Evolutionary conservation across 1,140 invertebrate species (phyloP), one percentile per base, ranked within the genome.

Genomic region (Drosophila truncata): DNA sequence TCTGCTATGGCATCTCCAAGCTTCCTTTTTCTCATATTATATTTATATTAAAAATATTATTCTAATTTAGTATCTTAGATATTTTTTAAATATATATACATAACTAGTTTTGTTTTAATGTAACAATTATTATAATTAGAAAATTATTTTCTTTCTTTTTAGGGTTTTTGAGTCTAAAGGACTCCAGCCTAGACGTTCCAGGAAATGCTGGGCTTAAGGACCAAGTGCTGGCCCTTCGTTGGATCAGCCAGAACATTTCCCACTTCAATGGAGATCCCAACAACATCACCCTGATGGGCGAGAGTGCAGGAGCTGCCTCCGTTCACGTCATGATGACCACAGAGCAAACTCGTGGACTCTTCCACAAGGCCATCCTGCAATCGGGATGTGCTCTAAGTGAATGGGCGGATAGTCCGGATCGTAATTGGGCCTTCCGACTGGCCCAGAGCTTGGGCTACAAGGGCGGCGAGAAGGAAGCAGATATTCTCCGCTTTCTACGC

Each of bases 221-320:
- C 77, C 93, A 93, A 76, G 82, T 93, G 14, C 52, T 83, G 81
- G 95, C 95, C 0, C 70, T 95, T 8, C 93, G 93, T 60, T 95
- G 94, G 94, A 93, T 96, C 11, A 93, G 94, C 80, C 93, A 94
- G 27, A 96, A 96, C 74, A 96, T 96, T n/a, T 81, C 93, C 42
- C 78, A 91, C 65, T 94, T 94, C 65, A 94, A 94, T 44, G 94
- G 94, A 4, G 92, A 94, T 77, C 92, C 94, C 11, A 85, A 93
- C 23, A 93, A 92, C 37, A 86, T 94, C 6, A 94, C 94, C 0
- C 29, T 94, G 0, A 92, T 93, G 76, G 94, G 94, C 0, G 91
- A 93, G n/a, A 93, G 93, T 37, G 93, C 94, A 1, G 94, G 94
- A 0, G 93, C 76, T 2, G 93, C 91, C 0, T 93, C 92, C 23